Conservation (phyloP, 2,888 invertebrate genomes). For the Pyrochroa serraticornis region DNA sequence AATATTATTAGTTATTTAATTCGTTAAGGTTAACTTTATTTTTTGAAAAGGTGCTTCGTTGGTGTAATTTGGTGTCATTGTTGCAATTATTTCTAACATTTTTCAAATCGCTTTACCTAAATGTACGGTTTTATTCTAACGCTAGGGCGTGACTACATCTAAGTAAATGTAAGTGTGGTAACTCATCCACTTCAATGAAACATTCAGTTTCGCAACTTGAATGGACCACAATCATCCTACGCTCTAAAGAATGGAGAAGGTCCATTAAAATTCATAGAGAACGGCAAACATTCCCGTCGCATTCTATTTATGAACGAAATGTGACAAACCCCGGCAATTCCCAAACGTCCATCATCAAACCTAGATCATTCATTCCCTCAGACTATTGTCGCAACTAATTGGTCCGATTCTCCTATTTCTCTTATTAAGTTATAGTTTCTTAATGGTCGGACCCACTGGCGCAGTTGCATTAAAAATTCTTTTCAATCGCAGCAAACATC, state of each 20-base stretch:
- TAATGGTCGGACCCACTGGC: constrained; percentile 9
- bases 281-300: constrained; percentile 1
- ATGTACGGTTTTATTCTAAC: too few species aligned
- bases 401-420: not conserved
- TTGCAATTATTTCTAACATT: too few species aligned
- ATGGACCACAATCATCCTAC: too few species aligned
- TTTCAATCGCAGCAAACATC: constrained; percentile 27
- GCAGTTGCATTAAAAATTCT: constrained; percentile 34
- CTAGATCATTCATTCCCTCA: not conserved
- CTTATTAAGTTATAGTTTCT: constrained; percentile 19
- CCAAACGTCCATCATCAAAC: not conserved
- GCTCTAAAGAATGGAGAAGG: not conserved
- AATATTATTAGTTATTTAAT: too few species aligned
- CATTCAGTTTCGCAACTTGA: too few species aligned
- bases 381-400: not conserved
- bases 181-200: too few species aligned
- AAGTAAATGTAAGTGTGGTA: too few species aligned
- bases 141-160: too few species aligned
- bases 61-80: too few species aligned
- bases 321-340: not conserved
- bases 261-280: constrained; percentile 8
- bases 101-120: too few species aligned
- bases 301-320: not conserved
- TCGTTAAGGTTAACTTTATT: too few species aligned
- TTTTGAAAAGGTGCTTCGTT: too few species aligned